Conservation (phyloP, 2,797 vertebrate species). For the Poeciliopsis presidionis region DNA sequence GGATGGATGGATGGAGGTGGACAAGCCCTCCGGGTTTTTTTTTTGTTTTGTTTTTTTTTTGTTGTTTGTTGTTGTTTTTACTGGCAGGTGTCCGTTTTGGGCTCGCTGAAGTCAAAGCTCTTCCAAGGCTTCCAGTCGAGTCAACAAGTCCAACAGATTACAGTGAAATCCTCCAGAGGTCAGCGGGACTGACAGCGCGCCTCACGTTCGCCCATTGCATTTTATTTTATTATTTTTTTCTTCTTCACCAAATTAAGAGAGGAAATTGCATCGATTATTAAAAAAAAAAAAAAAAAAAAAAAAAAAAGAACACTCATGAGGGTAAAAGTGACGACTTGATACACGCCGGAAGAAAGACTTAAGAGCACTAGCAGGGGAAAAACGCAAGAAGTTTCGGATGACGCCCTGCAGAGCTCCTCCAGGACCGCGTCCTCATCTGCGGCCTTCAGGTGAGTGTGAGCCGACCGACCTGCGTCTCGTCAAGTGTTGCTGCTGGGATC, state of each 20-base stretch:
- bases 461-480: constrained; percentile 1
- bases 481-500: constrained; percentile 40
- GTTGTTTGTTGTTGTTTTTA: background rate
- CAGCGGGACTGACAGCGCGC: constrained; percentile 34
- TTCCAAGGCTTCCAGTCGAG: constrained; percentile 6
- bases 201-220: constrained; percentile 23
- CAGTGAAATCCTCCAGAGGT: constrained; percentile 40
- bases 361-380: constrained; percentile 67
- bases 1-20: constrained; percentile 25
- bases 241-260: constrained; percentile 12
- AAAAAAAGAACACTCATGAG: constrained; percentile 3
- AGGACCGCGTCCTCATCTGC: constrained; percentile 37
- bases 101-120: constrained; percentile 9
- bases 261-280: background rate
- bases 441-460: constrained; percentile 51
- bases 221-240: background rate
- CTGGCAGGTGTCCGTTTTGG: background rate
- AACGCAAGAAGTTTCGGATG: constrained; percentile 5
- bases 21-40: constrained; percentile 2
- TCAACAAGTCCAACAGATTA: constrained; percentile 13
- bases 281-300: background rate
- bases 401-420: constrained; percentile 17
- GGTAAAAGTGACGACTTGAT: constrained; percentile 2
- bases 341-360: constrained; percentile 18
- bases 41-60: no score